Evolutionary conservation across 2,113 vertebrate species (phyloP).

Genomic region (Deroptyus accipitrinus): DNA sequence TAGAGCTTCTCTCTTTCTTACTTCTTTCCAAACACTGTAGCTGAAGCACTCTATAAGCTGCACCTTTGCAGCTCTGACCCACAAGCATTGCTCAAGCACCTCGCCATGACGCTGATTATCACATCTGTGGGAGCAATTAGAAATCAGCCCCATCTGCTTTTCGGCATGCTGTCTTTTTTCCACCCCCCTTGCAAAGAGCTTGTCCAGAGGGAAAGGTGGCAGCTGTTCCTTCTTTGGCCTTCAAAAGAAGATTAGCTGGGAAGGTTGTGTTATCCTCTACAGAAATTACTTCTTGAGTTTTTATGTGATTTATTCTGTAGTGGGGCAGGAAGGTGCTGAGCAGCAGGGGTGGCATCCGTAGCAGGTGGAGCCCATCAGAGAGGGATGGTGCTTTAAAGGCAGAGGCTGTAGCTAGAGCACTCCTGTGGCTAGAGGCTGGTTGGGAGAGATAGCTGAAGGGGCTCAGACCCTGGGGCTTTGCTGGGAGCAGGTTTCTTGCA

Average conservation of each 20-base stretch:
- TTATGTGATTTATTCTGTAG: neutral
- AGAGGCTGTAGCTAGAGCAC: rapidly evolving
- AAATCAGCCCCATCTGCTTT: neutral
- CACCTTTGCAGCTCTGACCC: neutral
- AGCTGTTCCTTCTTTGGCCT: neutral
- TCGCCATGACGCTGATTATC: neutral
- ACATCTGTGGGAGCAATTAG: neutral
- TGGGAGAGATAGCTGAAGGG: neutral
- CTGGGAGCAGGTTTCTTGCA: rapidly evolving
- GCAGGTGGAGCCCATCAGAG: neutral
- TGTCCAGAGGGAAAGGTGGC: neutral
- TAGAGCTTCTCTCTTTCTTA: neutral
- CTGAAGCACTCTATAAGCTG: neutral
- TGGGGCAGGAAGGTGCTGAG: neutral
- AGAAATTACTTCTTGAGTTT: neutral
- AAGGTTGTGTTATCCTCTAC: neutral
- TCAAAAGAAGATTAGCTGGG: neutral
- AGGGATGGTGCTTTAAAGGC: neutral
- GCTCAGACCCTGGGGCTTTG: rapidly evolving
- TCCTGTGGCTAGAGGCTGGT: rapidly evolving
- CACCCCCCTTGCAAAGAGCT: neutral
- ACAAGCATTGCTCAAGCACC: neutral
- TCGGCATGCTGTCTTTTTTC: neutral
- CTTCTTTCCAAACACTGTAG: neutral
- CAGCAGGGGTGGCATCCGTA: neutral